phyloP scores from a whole-genome alignment of 2,797 vertebrate species.

The Arctocebus calabarensis region DNA sequence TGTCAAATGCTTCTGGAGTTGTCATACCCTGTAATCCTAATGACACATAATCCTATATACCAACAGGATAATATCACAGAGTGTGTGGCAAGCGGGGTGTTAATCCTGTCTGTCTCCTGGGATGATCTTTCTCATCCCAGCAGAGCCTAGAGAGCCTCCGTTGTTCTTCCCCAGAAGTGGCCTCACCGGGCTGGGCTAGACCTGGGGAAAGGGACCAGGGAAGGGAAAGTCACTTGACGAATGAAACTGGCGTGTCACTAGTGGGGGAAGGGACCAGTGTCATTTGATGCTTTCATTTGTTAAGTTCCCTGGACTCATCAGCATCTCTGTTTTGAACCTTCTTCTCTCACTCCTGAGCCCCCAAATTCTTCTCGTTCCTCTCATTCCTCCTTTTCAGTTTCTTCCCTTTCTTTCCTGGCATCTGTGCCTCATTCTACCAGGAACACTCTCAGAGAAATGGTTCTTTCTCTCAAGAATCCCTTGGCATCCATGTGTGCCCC shows the following conservation, averaged over 20 bases:
- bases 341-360: background rate
- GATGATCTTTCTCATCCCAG: background rate
- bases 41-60: background rate
- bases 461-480: background rate
- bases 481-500: background rate
- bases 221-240: background rate
- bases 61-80: background rate
- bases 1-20: background rate
- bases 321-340: background rate
- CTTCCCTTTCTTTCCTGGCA: background rate
- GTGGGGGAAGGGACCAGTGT: background rate
- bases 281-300: background rate
- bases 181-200: too few species aligned
- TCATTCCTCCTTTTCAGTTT: background rate
- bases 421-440: background rate
- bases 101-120: background rate
- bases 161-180: background rate
- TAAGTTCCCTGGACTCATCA: background rate
- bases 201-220: background rate
- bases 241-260: background rate
- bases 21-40: background rate
- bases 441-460: background rate
- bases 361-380: background rate
- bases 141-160: background rate
- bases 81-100: rapidly evolving